Evolutionary conservation across 2,888 invertebrate genomes (phyloP).

Genomic region (Epirrita christyi): DNA sequence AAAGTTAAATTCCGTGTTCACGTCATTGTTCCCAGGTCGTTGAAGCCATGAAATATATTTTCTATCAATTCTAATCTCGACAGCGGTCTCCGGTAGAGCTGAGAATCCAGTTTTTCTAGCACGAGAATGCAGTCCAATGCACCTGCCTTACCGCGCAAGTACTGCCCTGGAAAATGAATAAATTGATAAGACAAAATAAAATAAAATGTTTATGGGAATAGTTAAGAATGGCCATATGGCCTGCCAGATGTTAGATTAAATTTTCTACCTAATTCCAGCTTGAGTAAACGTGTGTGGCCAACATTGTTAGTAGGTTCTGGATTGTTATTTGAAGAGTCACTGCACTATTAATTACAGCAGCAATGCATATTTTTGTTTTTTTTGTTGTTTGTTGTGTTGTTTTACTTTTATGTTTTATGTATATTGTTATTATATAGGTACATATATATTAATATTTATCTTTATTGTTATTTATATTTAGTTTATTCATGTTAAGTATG

Average conservation of each 20-base stretch:
- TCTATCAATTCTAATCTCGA: slow-evolving; percentile 67
- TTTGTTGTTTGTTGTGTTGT: too few species aligned
- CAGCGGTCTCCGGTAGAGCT: slow-evolving; percentile 52
- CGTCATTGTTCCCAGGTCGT: slow-evolving; percentile 54
- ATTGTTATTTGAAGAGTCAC: too few species aligned
- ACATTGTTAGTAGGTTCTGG: too few species aligned
- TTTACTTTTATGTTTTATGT: too few species aligned
- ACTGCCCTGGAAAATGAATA: slow-evolving; percentile 53
- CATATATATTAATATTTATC: too few species aligned
- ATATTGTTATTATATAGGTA: too few species aligned
- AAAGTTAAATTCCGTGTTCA: slow-evolving; percentile 16
- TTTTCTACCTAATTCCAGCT: background rate
- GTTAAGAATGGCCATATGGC: background rate
- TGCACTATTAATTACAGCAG: too few species aligned
- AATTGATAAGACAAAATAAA: slow-evolving; percentile 44
- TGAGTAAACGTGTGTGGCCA: background rate
- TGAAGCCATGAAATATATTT: slow-evolving; percentile 54
- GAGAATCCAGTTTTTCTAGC: slow-evolving; percentile 79
- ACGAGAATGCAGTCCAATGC: slow-evolving; percentile 76
- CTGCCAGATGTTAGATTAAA: background rate
- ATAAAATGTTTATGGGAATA: background rate
- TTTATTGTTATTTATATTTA: too few species aligned
- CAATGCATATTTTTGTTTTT: background rate
- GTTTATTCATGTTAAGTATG: too few species aligned
- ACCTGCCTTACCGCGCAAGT: slow-evolving; percentile 60